Evolutionary conservation across 2,113 vertebrate genomes (phyloP), one percentile per base, ranked within the genome.

Genomic region (Dissostichus mawsoni): DNA sequence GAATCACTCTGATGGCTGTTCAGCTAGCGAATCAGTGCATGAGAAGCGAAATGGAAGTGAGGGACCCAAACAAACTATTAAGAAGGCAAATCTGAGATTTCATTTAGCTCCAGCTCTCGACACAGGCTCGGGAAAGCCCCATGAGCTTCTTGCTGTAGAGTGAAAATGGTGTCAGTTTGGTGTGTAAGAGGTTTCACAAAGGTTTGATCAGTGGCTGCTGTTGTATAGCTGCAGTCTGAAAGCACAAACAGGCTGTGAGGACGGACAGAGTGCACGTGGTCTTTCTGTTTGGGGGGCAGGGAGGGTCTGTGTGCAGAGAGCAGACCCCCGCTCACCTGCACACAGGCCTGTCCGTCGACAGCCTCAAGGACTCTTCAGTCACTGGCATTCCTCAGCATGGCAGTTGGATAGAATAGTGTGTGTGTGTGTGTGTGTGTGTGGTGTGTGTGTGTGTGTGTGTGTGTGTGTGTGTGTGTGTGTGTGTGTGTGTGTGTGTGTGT

Each of bases 331-430:
- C 64, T 61, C 78, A 65, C 45, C 64, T 63, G 76, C 82, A 78
- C 76, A 55, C 85, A 84, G 72, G 59, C 76, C 51, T 67, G 76
- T 79, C 87, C 76, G 77, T 90, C 78, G 63, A 90, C 92, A 90
- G 82, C 76, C 76, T 89, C 69, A 84, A 93, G 91, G 90, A 89
- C 90, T 74, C 78, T 72, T 87, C 79, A 83, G 82, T 89, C 89
- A 78, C 80, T 87, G 82, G 85, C 86, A 92, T 90, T 88, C 88
- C 84, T 83, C 82, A 82, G 79, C 57, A 64, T 71, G 81, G 81
- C 86, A 85, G 88, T 86, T 78, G 71, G 62, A 83, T 68, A 84
- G 53, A 84, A 84, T 36, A 55, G 67, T 33, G 53, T 71, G 80
- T 70, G 41, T 13, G 17, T 68, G 2, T 59, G 2, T 59, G 70